These are phyloP conservation scores for Limnothrissa miodon DNA, from an alignment of 2,113 vertebrate species.

Conservation along the genomic window DNA sequence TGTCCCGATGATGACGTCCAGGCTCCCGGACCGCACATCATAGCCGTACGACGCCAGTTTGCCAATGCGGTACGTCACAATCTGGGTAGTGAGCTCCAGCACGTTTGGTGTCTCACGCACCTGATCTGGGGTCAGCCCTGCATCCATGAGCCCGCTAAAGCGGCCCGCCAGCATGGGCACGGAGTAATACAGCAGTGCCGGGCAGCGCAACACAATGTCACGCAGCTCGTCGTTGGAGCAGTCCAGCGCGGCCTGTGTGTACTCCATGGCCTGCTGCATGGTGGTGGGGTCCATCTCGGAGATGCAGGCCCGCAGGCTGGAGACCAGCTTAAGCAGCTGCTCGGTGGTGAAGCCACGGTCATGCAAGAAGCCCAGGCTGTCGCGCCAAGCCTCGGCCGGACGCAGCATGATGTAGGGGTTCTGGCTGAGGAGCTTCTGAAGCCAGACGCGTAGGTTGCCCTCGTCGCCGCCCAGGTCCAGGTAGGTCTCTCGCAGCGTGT, in stretches of 20 bases:
- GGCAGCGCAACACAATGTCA: conserved; percentile 78
- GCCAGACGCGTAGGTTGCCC: conserved; percentile 84
- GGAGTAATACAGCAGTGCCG: conserved; percentile 85
- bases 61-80: conserved; percentile 81
- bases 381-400: conserved; percentile 63
- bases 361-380: conserved; percentile 81
- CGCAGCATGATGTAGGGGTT: conserved; percentile 88
- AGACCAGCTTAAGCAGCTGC: conserved; percentile 83
- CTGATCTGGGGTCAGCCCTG: conserved; percentile 80
- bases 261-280: conserved; percentile 77
- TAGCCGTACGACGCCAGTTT: conserved; percentile 77
- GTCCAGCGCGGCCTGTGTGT: conserved; percentile 72
- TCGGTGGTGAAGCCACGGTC: conserved; percentile 73
- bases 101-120: conserved; percentile 79
- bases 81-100: conserved; percentile 85
- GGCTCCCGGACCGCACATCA: conserved; percentile 69
- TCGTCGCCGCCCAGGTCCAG: conserved; percentile 79
- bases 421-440: conserved; percentile 90
- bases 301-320: conserved; percentile 87
- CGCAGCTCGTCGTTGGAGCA: conserved; percentile 78
- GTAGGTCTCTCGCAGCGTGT: conserved; percentile 77
- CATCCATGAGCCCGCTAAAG: conserved; percentile 70
- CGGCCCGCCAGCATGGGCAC: conserved; percentile 78
- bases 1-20: conserved; percentile 80
- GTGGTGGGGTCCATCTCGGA: conserved; percentile 76